A percentile compares a stretch with the other conserved stretches of the same genome.
Evolutionary conservation across 2,797 vertebrate genomes (phyloP).

Genomic region (Leptatherina wallacei): DNA sequence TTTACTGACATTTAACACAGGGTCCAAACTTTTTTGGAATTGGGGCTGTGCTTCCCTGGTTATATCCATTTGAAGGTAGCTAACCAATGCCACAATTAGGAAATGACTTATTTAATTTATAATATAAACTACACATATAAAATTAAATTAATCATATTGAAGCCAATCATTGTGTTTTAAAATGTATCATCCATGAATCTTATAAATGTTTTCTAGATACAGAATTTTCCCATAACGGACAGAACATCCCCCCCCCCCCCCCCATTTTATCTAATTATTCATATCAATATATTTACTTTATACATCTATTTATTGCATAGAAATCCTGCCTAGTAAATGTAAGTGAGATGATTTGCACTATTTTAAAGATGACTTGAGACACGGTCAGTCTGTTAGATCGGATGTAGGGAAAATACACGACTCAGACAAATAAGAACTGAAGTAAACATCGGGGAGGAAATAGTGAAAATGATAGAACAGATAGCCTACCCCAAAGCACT

Average conservation of each 20-base stretch:
- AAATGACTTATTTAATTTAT: neutral
- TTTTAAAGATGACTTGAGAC: slow-evolving; percentile 20
- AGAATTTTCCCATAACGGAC: neutral
- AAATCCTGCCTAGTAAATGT: neutral
- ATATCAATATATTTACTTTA: neutral
- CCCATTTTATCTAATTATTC: too few species aligned
- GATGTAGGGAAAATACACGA: neutral
- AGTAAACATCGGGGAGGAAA: slow-evolving; percentile 12
- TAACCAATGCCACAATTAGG: neutral
- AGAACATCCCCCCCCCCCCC: too few species aligned
- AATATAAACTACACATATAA: neutral
- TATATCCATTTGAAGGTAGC: neutral
- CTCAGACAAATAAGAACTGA: slow-evolving; percentile 1
- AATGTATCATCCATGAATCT: neutral
- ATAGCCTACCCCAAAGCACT: slow-evolving; percentile 5
- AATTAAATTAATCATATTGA: neutral
- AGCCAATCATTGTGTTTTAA: neutral
- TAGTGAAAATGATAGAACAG: slow-evolving; percentile 23
- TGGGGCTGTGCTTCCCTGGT: too few species aligned
- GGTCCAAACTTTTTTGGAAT: too few species aligned
- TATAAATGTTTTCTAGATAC: neutral
- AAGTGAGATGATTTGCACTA: slow-evolving; percentile 8
- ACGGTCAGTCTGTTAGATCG: slow-evolving; percentile 6
- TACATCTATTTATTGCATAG: neutral
- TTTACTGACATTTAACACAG: neutral